phyloP scores from a whole-genome alignment of 1,140 invertebrate species.

The Magallana ariakensis region DNA sequence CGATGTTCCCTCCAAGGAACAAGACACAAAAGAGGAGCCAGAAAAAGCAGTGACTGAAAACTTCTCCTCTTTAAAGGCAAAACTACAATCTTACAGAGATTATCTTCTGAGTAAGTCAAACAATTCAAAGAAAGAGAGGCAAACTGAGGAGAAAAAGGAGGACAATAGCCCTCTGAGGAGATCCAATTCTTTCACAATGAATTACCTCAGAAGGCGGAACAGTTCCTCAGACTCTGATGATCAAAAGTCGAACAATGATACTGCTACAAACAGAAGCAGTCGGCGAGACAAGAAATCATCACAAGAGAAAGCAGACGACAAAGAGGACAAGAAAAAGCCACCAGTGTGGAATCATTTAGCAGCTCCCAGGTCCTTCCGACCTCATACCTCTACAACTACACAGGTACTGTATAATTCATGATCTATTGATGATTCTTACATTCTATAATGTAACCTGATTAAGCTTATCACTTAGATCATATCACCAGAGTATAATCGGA shows the following conservation, averaged over 20 bases:
- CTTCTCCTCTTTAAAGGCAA: conserved; percentile 74
- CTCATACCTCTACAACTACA: conserved; percentile 58
- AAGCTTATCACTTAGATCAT: conserved; percentile 6
- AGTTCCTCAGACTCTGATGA: conserved; percentile 53
- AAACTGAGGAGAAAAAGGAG: conserved; percentile 43
- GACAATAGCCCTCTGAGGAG: conserved; percentile 63
- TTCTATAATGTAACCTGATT: neutral
- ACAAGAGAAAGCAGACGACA: conserved; percentile 43
- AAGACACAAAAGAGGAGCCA: conserved; percentile 40
- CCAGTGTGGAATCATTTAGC: conserved; percentile 64
- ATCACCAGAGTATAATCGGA: conserved; percentile 5
- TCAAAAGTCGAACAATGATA: conserved; percentile 26
- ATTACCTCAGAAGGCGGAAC: conserved; percentile 47
- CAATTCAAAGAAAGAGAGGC: conserved; percentile 49
- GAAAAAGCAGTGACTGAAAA: conserved; percentile 48
- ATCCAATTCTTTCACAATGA: conserved; percentile 67
- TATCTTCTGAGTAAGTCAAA: conserved; percentile 67
- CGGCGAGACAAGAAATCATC: conserved; percentile 37
- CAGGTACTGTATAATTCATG: conserved; percentile 59
- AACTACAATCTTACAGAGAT: conserved; percentile 74
- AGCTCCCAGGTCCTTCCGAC: conserved; percentile 65
- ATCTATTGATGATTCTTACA: neutral
- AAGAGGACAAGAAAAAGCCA: conserved; percentile 60
- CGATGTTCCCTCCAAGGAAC: conserved; percentile 58
- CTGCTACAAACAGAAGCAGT: neutral